phyloP scores from a whole-genome alignment of 1,140 invertebrate genomes.

The Conus betulinus region DNA sequence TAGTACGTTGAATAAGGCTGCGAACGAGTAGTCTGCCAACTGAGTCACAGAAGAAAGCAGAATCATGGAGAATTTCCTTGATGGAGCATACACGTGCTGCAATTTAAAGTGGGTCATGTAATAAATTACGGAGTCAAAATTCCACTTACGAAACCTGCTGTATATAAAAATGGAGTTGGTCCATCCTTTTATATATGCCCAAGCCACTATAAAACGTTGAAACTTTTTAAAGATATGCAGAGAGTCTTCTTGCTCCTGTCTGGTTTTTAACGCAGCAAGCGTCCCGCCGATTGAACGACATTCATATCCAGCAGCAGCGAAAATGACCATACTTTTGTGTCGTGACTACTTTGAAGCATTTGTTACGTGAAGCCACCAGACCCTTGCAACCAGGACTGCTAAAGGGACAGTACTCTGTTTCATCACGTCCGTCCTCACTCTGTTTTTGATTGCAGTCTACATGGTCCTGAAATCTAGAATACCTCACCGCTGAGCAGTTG shows the following conservation, averaged over 20 bases:
- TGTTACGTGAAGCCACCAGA: no score
- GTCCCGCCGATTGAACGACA: background rate
- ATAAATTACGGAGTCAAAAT: background rate
- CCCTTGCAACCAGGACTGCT: background rate
- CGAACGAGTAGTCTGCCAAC: background rate
- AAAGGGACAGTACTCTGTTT: background rate
- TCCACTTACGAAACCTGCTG: background rate
- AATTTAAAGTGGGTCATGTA: background rate
- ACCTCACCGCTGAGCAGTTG: background rate
- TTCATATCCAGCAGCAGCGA: no score
- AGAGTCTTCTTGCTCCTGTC: background rate
- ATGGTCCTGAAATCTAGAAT: background rate
- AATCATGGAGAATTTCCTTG: no score
- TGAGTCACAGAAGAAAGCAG: no score
- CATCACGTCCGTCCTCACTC: background rate
- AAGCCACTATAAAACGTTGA: background rate
- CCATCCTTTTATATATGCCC: no score
- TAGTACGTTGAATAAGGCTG: background rate
- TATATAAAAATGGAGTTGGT: background rate
- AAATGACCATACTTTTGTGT: background rate
- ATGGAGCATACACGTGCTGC: background rate
- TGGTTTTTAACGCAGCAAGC: background rate
- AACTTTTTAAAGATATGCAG: background rate
- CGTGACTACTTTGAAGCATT: no score
- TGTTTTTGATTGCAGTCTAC: background rate